A percentile compares a stretch with the other conserved stretches of the same genome.
These are phyloP conservation scores for Tetramorium alpestre DNA, from an alignment of 1,140 invertebrate species.

Conservation along the genomic window DNA sequence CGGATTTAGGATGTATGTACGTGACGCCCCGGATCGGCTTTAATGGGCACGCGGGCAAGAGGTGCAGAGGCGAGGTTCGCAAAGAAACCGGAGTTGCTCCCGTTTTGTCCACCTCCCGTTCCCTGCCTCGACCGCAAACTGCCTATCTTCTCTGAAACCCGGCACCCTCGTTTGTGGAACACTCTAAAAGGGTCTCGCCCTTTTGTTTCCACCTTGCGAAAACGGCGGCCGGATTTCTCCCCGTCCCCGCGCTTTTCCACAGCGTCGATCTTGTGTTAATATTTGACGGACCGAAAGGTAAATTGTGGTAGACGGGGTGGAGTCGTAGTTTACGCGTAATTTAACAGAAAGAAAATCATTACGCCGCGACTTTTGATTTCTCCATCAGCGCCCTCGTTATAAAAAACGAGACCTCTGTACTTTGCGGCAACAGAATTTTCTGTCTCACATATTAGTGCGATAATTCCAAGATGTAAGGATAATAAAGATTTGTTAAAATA, in stretches of 20 bases:
- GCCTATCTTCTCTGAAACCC: background rate
- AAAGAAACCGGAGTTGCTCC: slow-evolving; percentile 2
- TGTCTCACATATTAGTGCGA: background rate
- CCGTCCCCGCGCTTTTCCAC: background rate
- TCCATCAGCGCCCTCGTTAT: background rate
- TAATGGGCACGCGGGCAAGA: slow-evolving; percentile 1
- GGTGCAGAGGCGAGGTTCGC: background rate
- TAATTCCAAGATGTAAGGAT: background rate
- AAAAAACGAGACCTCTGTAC: background rate
- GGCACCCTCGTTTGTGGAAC: background rate
- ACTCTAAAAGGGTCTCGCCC: background rate
- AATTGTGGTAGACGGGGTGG: background rate
- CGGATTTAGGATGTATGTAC: slow-evolving; percentile 24
- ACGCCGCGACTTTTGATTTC: background rate
- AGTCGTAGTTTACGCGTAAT: background rate
- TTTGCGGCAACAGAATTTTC: background rate
- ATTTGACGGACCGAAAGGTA: background rate
- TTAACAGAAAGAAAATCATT: background rate
- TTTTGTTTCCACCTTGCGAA: background rate
- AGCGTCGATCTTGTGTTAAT: slow-evolving; percentile 7
- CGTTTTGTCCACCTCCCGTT: too few species aligned
- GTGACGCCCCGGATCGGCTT: background rate
- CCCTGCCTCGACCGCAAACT: too few species aligned
- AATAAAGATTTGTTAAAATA: background rate
- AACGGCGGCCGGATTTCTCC: background rate